Evolutionary conservation across 1,140 invertebrate genomes (phyloP), one percentile per base, ranked within the genome.

Genomic region (Drosophila oshimai): DNA sequence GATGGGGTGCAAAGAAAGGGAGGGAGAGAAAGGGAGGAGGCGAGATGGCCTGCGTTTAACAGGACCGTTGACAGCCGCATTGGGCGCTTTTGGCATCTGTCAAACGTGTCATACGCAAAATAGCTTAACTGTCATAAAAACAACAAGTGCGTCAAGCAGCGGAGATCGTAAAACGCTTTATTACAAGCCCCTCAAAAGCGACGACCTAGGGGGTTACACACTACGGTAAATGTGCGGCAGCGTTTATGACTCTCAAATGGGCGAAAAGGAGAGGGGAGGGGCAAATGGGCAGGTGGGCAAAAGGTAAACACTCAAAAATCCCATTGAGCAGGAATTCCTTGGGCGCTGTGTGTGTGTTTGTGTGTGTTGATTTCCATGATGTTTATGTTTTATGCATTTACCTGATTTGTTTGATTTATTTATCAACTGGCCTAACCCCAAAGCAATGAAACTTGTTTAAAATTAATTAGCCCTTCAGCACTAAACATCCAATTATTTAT

Each of bases 111-210:
- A 87, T 80, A 86, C 80, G 81, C 81, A 80, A 87, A 86, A 86
- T 86, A 86, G 81, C 81, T 87, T 80, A 87, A 87, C 81, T 80
- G 71, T 80, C 81, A 80, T 86, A 80, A 87, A 86, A 86, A 87
- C 75, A 74, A 65, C 57, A 76, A 75, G 69, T 51, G 55, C 61
- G 65, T 42, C 69, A 53, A 33, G 41, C 45, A 46, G 46, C 37
- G 47, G 67, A 55, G 41, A 73, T 65, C 81, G 72, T 86, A 87
- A 87, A 87, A 87, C 72, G 72, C 61, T 86, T 86, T 87, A 86
- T 80, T 79, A 55, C 81, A 80, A 62, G 37, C 41, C 57, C 55
- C 39, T 31, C 12, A 9, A 12, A 34, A 36, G 28, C 33, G 33
- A 13, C 7, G 9, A 5, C n/a, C n/a, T n/a, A 6, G 6, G 34